Evolutionary conservation across 92 coral and sea anemone genomes (phyloP).

Genomic region (Phenganax marumi): DNA sequence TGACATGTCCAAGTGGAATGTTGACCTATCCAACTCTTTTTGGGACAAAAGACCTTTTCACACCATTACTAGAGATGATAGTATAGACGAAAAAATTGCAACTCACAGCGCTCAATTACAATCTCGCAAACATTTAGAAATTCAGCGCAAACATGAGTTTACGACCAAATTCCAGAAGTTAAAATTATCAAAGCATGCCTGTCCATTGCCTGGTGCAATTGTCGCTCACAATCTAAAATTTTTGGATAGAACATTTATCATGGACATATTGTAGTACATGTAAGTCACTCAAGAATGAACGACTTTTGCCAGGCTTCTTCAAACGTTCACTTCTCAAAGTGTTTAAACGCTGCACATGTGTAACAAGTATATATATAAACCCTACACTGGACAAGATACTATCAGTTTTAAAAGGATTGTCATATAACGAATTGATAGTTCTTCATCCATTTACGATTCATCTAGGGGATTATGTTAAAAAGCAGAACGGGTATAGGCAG

Average conservation of each 20-base stretch:
- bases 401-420: neutral
- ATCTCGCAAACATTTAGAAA: neutral
- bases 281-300: neutral
- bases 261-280: slow-evolving; percentile 2
- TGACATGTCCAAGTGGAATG: neutral
- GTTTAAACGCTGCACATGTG: neutral
- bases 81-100: neutral
- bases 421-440: neutral
- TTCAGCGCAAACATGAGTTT: neutral
- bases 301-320: neutral
- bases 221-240: neutral
- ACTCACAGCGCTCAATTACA: neutral
- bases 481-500: slow-evolving; percentile 39
- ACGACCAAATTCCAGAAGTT: neutral
- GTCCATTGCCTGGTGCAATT: neutral
- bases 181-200: no score
- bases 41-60: slow-evolving; percentile 1
- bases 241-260: slow-evolving; percentile 19
- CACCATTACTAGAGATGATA: neutral
- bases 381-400: neutral
- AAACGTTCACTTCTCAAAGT: neutral
- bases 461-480: slow-evolving; percentile 17
- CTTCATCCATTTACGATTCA: slow-evolving; percentile 39
- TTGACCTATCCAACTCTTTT: neutral
- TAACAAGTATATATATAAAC: neutral